Conservation (phyloP, 64 coral and sea anemone species). For the Pocillopora damicornis region DNA sequence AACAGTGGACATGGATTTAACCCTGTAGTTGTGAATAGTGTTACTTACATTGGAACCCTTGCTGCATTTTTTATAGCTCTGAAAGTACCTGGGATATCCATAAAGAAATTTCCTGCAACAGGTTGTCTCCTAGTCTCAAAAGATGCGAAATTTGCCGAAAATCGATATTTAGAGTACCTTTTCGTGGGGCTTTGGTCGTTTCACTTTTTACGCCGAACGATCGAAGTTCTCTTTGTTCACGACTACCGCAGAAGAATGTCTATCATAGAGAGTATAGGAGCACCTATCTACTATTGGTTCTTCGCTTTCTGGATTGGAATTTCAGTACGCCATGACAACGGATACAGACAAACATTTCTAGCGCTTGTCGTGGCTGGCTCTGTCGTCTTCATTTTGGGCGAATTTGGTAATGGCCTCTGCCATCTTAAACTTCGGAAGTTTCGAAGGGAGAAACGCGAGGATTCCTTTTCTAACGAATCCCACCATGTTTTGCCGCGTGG, state of each 20-base stretch:
- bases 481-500: slow-evolving; percentile 76
- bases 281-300: slow-evolving; percentile 84
- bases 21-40: slow-evolving; percentile 66
- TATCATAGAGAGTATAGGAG: slow-evolving; percentile 62
- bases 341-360: slow-evolving; percentile 64
- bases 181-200: slow-evolving; percentile 73
- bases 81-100: slow-evolving; percentile 36
- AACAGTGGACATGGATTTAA: slow-evolving; percentile 38
- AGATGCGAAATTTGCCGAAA: slow-evolving; percentile 39
- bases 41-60: slow-evolving; percentile 75
- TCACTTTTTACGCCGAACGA: slow-evolving; percentile 68
- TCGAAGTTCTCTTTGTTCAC: slow-evolving; percentile 81
- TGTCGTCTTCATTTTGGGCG: slow-evolving; percentile 60
- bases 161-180: slow-evolving; percentile 53
- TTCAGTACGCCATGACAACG: slow-evolving; percentile 57
- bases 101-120: slow-evolving; percentile 44
- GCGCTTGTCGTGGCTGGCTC: slow-evolving; percentile 46
- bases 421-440: slow-evolving; percentile 54
- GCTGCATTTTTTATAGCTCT: slow-evolving; percentile 62
- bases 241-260: slow-evolving; percentile 76
- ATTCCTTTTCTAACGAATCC: slow-evolving; percentile 45
- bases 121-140: slow-evolving; percentile 60
- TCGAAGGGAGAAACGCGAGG: slow-evolving; percentile 53
- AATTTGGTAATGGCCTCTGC: slow-evolving; percentile 62
- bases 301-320: slow-evolving; percentile 77